A percentile compares a stretch with the other conserved stretches of the same genome.
Evolutionary conservation across 2,888 invertebrate genomes (phyloP).

Genomic region (Sarcophaga rosellei): DNA sequence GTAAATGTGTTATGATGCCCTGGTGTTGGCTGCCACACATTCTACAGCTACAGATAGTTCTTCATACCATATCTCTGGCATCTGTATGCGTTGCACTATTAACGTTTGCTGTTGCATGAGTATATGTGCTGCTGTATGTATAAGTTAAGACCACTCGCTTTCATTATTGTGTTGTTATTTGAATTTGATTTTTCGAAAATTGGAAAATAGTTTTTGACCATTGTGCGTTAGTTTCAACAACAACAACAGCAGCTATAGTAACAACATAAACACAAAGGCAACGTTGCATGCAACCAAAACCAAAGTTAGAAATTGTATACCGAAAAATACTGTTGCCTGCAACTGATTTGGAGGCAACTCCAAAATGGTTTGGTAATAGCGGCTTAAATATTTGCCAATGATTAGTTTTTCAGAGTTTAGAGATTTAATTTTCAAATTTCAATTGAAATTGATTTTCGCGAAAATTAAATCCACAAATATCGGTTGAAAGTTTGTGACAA

Average conservation of each 20-base stretch:
- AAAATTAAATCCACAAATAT: neutral
- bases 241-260: conserved; percentile 1
- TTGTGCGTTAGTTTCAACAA: conserved; percentile 13
- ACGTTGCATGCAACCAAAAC: conserved; percentile 25
- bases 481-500: neutral
- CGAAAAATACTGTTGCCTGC: conserved; percentile 20
- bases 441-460: conserved; percentile 25
- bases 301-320: neutral
- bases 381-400: conserved; percentile 49
- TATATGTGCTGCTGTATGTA: neutral
- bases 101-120: neutral
- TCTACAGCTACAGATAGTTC: neutral
- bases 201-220: conserved; percentile 38
- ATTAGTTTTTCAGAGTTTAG: conserved; percentile 55
- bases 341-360: conserved; percentile 31
- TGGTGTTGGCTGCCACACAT: neutral
- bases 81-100: neutral
- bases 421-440: conserved; percentile 43
- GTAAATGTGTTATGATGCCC: conserved; percentile 23
- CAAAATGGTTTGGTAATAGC: conserved; percentile 51
- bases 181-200: conserved; percentile 42
- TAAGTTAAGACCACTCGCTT: neutral
- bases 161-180: conserved; percentile 32
- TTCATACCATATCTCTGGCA: neutral
- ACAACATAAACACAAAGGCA: neutral